Base-by-base conservation (phyloP, 2,888 invertebrate genomes). In the Acheta domesticus region DNA sequence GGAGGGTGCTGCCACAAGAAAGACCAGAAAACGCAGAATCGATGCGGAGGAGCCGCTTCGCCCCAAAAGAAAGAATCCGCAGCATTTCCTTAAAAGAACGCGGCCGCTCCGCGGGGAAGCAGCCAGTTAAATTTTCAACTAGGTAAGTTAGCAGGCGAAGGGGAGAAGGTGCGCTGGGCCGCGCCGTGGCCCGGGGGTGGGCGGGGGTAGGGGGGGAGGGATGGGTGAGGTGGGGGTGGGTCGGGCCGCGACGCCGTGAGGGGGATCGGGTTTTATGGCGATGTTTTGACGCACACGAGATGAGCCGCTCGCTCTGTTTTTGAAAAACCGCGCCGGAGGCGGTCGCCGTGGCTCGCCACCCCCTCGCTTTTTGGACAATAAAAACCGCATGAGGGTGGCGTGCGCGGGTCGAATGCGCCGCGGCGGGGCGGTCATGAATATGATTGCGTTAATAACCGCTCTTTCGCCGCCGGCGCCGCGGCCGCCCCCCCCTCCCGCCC, bases 401-500 rank as follows among this genome's bases (percentile, higher is more conserved):
- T 36, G 48, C 48, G 21, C 77, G 77, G 21, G 12, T 76, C 76
- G 73, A 50, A 75, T 75, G 77, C 36, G 80, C 76, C 79, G 79
- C 81, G 79, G 79, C 76, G 81, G 79, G 79, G 80, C 85, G 85
- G 84, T 83, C 86, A 85, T 85, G 86, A 86, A 86, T 86, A 85
- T 85, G 85, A 86, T 86, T 85, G 85, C 83, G 84, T 85, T 86
- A 86, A 86, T 86, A 86, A 86, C 86, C 84, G 84, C 84, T 84
- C 84, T 82, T 85, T 85, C 85, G 85, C 80, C 80, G 78, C 48
- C 78, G 78, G 79, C 23, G 23, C 23, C 23, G 23, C 23, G 23
- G 23, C 23, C 23, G n/a, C n/a, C n/a, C n/a, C n/a, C n/a, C n/a
- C n/a, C n/a, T n/a, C n/a, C n/a, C n/a, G n/a, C n/a, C n/a, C n/a